Base-by-base conservation (phyloP, 2,113 vertebrate species). In the Corythornis vintsioides region DNA sequence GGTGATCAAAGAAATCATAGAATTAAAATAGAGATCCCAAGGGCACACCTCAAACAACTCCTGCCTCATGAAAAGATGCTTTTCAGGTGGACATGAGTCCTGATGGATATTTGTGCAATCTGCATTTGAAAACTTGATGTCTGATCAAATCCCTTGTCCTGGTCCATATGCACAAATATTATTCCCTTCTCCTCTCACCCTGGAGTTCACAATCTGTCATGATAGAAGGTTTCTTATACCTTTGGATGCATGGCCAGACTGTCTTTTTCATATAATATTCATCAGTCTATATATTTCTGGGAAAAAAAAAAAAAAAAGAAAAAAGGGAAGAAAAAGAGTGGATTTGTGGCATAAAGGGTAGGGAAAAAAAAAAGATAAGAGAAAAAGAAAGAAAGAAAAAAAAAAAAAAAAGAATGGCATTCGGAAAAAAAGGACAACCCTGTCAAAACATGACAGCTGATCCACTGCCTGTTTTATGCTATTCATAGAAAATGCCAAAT, bases 401-500 rank as follows among this genome's bases (percentile, higher is more conserved):
- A 65, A 56, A 77, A 65, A 52, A 77, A 61, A 52, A 81, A 83
- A 89, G 85, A 97, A 94, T 97, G 95, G 96, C 95, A 96, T 97
- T 97, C 96, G 55, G 88, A 85, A 96, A 95, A 96, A 97, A 97
- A 97, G 97, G 97, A 97, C 97, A 98, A 97, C 96, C 93, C 97
- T 98, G 97, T 98, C 97, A 97, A 97, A 98, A 97, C 94, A 96
- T 95, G 95, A 98, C 96, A 97, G 96, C 94, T 70, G 92, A 97
- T 96, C 96, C 92, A 90, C 97, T 96, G 97, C 96, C 96, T 96
- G 95, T 92, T 97, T 97, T 97, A 96, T 93, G 92, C 97, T 97
- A 97, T 97, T 97, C 97, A 94, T 96, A 97, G 97, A 97, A 98
- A 98, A 98, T 97, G 97, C 98, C 97, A 98, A 90, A 97, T 97